Evolutionary conservation across 2,888 invertebrate genomes (phyloP).

Genomic region (Ceramica pisi): DNA sequence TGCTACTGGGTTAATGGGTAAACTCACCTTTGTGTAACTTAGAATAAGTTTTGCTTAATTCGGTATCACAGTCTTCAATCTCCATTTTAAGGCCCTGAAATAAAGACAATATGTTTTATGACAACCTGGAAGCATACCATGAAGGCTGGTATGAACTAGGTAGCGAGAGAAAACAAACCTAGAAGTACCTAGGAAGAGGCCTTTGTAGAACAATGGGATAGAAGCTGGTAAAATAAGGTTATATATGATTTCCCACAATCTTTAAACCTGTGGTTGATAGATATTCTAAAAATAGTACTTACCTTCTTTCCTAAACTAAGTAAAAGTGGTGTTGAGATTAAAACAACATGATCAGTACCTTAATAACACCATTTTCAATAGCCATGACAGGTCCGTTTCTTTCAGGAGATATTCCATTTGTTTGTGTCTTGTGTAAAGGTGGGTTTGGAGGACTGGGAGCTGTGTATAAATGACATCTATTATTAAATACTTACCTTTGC

Average conservation of each 20-base stretch:
- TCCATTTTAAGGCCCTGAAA: constrained; percentile 77
- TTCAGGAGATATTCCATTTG: constrained; percentile 67
- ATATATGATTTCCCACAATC: background rate
- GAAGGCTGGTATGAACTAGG: too few relatives aligned
- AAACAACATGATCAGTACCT: constrained; percentile 72
- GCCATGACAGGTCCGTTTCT: constrained; percentile 84
- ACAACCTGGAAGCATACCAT: too few relatives aligned
- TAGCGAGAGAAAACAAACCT: too few relatives aligned
- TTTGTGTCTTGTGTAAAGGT: constrained; percentile 51
- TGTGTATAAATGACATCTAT: constrained; percentile 52
- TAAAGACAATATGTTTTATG: background rate
- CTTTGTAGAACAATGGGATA: too few relatives aligned
- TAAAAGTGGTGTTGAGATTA: background rate
- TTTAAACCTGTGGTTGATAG: background rate
- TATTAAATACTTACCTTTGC: background rate
- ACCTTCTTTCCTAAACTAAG: background rate
- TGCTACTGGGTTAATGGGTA: background rate
- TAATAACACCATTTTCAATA: constrained; percentile 88
- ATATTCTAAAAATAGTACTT: background rate
- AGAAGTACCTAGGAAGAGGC: too few relatives aligned
- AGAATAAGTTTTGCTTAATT: constrained; percentile 58
- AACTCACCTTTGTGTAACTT: constrained; percentile 69
- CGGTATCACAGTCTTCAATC: constrained; percentile 69
- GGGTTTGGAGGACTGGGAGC: constrained; percentile 62
- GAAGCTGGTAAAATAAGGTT: too few relatives aligned